Percentiles rank a stretch among this genome's conserved stretches.
phyloP scores from a whole-genome alignment of 2,113 vertebrate genomes.

The Amazona vittata region DNA sequence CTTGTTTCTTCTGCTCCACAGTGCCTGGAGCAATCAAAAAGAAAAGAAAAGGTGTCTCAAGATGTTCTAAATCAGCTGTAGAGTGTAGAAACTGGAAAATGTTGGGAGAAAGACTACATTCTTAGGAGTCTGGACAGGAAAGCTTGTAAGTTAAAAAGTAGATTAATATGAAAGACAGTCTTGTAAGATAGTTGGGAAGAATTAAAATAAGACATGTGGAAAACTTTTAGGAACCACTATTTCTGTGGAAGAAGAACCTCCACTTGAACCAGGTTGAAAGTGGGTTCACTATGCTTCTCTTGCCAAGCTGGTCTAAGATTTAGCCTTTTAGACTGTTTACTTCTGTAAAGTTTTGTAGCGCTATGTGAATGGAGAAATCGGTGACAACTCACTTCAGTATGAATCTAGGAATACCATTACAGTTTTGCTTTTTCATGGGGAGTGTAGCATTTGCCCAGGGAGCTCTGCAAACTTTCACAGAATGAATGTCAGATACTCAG shows the following conservation, averaged over 20 bases:
- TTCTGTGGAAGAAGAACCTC: background rate
- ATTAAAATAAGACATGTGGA: background rate
- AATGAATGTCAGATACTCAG: slow-evolving; percentile 75
- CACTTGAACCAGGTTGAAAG: background rate
- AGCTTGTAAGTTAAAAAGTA: background rate
- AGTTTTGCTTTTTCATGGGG: slow-evolving; percentile 81
- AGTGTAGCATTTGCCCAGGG: slow-evolving; percentile 83
- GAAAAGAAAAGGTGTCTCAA: background rate
- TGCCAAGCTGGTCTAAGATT: background rate
- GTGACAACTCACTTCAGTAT: slow-evolving; percentile 71
- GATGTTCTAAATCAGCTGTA: background rate
- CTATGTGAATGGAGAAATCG: slow-evolving; percentile 78
- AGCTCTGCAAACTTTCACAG: slow-evolving; percentile 79
- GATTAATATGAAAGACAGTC: background rate
- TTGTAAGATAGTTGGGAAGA: background rate
- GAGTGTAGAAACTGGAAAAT: background rate
- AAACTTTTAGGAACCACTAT: background rate
- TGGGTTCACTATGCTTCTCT: background rate
- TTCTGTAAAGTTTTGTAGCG: slow-evolving; percentile 56
- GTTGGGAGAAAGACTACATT: background rate
- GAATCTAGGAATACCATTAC: slow-evolving; percentile 81
- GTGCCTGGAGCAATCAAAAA: background rate
- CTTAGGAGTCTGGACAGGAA: background rate
- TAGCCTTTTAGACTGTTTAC: background rate
- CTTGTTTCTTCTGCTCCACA: background rate